Conservation (phyloP, 2,113 vertebrate genomes). For the Vicugna pacos region DNA sequence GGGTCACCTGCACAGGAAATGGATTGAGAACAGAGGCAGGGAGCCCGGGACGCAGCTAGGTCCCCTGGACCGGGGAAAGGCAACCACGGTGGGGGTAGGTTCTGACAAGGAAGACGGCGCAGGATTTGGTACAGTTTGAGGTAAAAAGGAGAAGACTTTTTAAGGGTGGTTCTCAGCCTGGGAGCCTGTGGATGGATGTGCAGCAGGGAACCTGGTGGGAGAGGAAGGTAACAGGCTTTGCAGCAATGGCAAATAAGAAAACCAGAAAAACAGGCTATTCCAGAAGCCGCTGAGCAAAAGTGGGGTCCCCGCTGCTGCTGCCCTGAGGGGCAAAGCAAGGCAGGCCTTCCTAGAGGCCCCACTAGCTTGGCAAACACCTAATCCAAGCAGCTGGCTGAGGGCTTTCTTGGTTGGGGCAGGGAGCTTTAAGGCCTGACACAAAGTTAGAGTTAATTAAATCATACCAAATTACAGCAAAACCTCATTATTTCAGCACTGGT, state of each 20-base stretch:
- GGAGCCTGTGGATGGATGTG: background rate
- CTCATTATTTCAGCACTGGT: constrained; percentile 54
- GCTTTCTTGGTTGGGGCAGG: background rate
- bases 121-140: too few species aligned
- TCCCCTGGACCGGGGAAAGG: fast-evolving
- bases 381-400: background rate
- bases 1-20: background rate
- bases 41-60: fast-evolving
- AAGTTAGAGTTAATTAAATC: constrained; percentile 71
- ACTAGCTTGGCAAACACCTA: background rate
- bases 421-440: constrained; percentile 17
- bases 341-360: background rate
- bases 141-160: background rate
- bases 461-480: constrained; percentile 56
- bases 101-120: background rate
- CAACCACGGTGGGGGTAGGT: fast-evolving
- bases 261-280: background rate
- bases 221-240: background rate
- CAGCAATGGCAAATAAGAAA: background rate
- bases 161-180: background rate
- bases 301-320: background rate
- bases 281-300: background rate
- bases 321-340: background rate
- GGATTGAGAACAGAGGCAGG: background rate
- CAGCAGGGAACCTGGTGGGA: background rate